Conservation (phyloP, 2,797 vertebrate species). For the Manis crassicaudata region DNA sequence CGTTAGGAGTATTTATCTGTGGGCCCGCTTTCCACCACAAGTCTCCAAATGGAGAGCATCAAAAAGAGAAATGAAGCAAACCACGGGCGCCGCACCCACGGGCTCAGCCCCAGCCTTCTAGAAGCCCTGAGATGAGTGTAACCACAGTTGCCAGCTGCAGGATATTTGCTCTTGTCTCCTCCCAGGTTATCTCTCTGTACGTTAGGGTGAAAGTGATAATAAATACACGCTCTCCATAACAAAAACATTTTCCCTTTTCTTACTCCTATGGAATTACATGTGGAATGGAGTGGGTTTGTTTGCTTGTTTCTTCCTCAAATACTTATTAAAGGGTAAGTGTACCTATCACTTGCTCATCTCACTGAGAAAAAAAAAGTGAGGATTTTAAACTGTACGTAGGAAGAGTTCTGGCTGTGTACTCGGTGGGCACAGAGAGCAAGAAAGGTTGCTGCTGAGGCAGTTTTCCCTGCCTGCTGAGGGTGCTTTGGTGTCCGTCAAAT, state of each 20-base stretch:
- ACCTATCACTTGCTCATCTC: constrained; percentile 44
- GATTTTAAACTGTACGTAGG: background rate
- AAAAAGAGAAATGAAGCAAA: constrained; percentile 71
- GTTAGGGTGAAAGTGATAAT: constrained; percentile 44
- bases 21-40: background rate
- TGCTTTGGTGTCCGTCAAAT: background rate
- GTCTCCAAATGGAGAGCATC: constrained; percentile 50
- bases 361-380: constrained; percentile 6
- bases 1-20: constrained; percentile 48
- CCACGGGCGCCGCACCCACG: constrained; percentile 41
- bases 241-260: background rate
- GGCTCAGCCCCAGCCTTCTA: constrained; percentile 36
- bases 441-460: background rate
- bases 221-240: background rate
- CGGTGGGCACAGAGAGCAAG: background rate
- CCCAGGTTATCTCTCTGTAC: background rate
- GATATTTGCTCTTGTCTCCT: constrained; percentile 38
- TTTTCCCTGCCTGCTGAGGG: background rate
- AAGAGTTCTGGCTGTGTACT: background rate
- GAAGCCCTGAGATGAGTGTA: background rate
- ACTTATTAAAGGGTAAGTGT: constrained; percentile 5
- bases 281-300: constrained; percentile 28
- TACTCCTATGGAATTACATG: background rate
- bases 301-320: constrained; percentile 39
- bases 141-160: background rate